Evolutionary conservation across 1,140 invertebrate genomes (phyloP).

Genomic region (Saccostrea cuccullata): DNA sequence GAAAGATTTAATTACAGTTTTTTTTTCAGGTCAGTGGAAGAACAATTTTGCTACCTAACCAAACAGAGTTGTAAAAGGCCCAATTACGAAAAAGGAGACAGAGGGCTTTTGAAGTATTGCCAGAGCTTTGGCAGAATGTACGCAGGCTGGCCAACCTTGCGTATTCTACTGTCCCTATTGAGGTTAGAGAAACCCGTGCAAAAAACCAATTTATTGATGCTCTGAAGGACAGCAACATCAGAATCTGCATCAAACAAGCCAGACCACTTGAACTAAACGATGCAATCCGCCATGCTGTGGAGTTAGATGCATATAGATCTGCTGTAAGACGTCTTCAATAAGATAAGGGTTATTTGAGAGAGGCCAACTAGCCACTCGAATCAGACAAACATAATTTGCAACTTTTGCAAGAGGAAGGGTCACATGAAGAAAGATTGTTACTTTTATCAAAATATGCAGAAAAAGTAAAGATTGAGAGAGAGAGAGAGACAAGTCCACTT

Average conservation of each 20-base stretch:
- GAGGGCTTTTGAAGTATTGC: no score
- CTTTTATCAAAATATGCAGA: background rate
- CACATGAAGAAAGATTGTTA: background rate
- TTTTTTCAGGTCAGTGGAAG: no score
- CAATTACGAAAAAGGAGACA: background rate
- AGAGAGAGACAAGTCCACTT: no score
- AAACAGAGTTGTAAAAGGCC: background rate
- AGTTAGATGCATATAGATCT: background rate
- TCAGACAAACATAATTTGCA: background rate
- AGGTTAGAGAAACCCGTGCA: constrained; percentile 28
- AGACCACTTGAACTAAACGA: background rate
- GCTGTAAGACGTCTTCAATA: background rate
- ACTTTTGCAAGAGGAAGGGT: no score
- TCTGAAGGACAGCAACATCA: no score
- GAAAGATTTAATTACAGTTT: no score
- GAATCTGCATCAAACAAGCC: background rate
- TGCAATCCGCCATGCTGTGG: background rate
- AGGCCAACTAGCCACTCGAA: background rate
- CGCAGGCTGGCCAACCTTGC: background rate
- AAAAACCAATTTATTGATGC: constrained; percentile 41
- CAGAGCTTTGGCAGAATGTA: background rate
- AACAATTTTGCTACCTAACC: background rate
- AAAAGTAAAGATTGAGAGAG: background rate
- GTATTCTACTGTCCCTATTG: background rate
- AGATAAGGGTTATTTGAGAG: background rate